phyloP scores from a whole-genome alignment of 2,888 invertebrate genomes.

The Hyles lineata region DNA sequence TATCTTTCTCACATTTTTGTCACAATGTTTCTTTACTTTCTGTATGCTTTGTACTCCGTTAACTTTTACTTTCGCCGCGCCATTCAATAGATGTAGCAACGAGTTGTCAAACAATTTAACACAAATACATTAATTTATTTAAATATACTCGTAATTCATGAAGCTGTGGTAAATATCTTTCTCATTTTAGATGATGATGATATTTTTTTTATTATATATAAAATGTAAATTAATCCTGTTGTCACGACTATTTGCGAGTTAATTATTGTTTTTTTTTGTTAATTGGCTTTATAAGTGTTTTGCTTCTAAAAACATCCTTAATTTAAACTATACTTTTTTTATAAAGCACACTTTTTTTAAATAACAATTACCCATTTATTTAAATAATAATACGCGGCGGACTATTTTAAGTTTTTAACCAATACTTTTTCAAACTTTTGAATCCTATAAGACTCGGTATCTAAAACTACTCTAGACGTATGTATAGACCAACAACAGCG shows the following conservation, averaged over 20 bases:
- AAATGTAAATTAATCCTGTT: not conserved
- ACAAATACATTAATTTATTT: slow-evolving; percentile 6
- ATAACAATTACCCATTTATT: too few species aligned
- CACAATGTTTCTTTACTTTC: too few species aligned
- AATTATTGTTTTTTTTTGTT: not conserved
- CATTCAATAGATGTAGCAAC: not conserved
- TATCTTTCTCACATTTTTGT: too few species aligned
- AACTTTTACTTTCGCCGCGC: slow-evolving; percentile 4
- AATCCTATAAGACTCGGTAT: too few species aligned
- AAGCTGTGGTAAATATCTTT: not conserved
- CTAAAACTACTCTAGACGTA: not conserved
- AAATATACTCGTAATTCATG: not conserved
- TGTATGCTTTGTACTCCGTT: too few species aligned
- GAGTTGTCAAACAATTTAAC: slow-evolving; percentile 15
- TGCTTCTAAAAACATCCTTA: not conserved
- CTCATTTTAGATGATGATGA: not conserved
- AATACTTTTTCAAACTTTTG: too few species aligned
- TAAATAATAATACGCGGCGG: too few species aligned
- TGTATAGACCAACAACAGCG: not conserved
- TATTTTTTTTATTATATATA: not conserved
- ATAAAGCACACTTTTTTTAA: too few species aligned
- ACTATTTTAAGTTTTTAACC: too few species aligned
- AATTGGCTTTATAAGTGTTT: not conserved
- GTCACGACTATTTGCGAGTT: not conserved
- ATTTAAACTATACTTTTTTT: not conserved